Evolutionary conservation across 2,888 invertebrate species (phyloP).

Genomic region (Macropis europaea): DNA sequence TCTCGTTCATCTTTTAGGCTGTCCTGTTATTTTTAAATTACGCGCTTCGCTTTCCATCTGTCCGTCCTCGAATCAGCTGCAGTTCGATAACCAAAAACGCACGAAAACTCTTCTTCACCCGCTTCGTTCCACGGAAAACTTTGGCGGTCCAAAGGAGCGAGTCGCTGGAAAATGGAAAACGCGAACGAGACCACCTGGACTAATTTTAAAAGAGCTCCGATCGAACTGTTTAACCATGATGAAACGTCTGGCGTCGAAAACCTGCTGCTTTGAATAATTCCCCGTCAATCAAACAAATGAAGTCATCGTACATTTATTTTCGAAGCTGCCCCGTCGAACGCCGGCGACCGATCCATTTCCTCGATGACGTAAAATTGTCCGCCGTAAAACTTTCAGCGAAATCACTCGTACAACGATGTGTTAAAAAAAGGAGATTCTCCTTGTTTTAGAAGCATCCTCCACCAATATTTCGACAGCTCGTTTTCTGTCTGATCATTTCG

Average conservation of each 20-base stretch:
- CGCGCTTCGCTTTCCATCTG: constrained; percentile 25
- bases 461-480: no score
- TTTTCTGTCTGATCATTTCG: no score
- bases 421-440: no score
- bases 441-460: no score
- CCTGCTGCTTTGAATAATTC: constrained; percentile 4
- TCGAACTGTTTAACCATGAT: constrained; percentile 23
- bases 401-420: not conserved
- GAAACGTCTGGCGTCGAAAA: constrained; percentile 11
- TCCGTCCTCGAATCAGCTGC: constrained; percentile 33
- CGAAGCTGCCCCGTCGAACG: not conserved
- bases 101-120: no score
- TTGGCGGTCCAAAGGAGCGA: no score
- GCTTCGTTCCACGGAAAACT: no score
- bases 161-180: constrained; percentile 6
- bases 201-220: constrained; percentile 20
- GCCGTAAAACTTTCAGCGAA: no score
- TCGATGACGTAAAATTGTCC: not conserved
- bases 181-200: constrained; percentile 18
- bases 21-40: constrained; percentile 14
- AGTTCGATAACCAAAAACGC: constrained; percentile 43
- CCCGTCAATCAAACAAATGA: not conserved
- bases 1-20: constrained; percentile 3
- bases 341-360: not conserved
- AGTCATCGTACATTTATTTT: constrained; percentile 14